A percentile compares a stretch with the other conserved stretches of the same genome.
These are phyloP conservation scores for Dicranocentrus wangi DNA, from an alignment of 2,888 invertebrate species.

Conservation along the genomic window DNA sequence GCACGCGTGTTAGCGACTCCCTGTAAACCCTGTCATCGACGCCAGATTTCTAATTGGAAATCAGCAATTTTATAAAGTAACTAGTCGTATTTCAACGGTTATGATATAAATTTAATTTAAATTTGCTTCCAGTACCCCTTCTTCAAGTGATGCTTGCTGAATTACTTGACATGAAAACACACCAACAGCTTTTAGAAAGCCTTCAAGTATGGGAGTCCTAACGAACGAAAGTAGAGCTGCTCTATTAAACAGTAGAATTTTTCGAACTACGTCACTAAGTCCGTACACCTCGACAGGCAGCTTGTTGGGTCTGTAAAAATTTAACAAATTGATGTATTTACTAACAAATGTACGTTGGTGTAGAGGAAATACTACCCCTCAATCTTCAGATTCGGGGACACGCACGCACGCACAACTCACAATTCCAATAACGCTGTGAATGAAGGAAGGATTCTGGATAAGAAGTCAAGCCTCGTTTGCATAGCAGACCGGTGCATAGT, in stretches of 20 bases:
- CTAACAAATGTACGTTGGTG: too few relatives aligned
- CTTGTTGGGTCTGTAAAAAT: constrained; percentile 65
- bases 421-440: constrained; percentile 69
- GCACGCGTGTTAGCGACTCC: constrained; percentile 82
- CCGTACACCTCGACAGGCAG: constrained; percentile 79
- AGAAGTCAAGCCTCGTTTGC: constrained; percentile 78
- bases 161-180: constrained; percentile 80
- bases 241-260: constrained; percentile 79
- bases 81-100: background rate
- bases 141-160: constrained; percentile 81
- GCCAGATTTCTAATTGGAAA: constrained; percentile 65
- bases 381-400: too few relatives aligned
- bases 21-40: constrained; percentile 78
- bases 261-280: constrained; percentile 81
- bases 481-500: constrained; percentile 79
- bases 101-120: constrained; percentile 16
- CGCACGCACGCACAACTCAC: too few relatives aligned
- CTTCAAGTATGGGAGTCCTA: constrained; percentile 76
- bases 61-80: background rate
- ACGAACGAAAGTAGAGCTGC: constrained; percentile 76
- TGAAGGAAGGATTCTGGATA: constrained; percentile 75
- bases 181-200: constrained; percentile 80
- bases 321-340: background rate
- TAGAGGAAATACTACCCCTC: too few relatives aligned
- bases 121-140: constrained; percentile 81